Percentiles rank a stretch among this genome's conserved stretches.
Conservation (phyloP, 2,113 vertebrate genomes). For the Pelecanus crispus region DNA sequence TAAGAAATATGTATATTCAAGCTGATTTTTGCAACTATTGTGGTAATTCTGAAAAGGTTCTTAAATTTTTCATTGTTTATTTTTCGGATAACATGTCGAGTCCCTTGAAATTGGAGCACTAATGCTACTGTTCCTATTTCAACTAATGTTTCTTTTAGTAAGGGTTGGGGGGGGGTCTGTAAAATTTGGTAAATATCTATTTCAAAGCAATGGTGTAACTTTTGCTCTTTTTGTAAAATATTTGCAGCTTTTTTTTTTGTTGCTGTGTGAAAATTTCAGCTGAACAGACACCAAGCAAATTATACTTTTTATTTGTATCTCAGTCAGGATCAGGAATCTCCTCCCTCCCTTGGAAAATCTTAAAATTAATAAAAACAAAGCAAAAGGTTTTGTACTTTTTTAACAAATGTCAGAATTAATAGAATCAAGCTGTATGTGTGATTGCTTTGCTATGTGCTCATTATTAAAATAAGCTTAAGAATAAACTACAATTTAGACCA, state of each 20-base stretch:
- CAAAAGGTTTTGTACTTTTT: not conserved
- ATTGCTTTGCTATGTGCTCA: not conserved
- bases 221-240: not conserved
- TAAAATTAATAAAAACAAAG: not conserved
- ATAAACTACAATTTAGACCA: not conserved
- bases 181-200: not conserved
- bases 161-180: not conserved
- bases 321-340: not conserved
- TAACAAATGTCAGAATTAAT: not conserved
- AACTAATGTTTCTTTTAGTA: not conserved
- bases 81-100: accelerated
- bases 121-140: not conserved
- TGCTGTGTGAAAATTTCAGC: not conserved
- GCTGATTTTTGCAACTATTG: not conserved
- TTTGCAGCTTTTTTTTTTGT: not conserved
- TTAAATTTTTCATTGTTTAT: not conserved
- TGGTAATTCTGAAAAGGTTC: not conserved
- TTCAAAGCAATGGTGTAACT: not conserved
- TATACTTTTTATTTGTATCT: not conserved
- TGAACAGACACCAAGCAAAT: not conserved
- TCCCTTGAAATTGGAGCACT: not conserved
- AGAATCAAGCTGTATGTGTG: not conserved
- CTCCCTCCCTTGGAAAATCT: not conserved
- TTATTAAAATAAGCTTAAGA: not conserved
- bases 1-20: not conserved